A percentile compares a stretch with the other conserved stretches of the same genome.
phyloP scores from a whole-genome alignment of 2,888 invertebrate species.

The Drosophila mayaguana region DNA sequence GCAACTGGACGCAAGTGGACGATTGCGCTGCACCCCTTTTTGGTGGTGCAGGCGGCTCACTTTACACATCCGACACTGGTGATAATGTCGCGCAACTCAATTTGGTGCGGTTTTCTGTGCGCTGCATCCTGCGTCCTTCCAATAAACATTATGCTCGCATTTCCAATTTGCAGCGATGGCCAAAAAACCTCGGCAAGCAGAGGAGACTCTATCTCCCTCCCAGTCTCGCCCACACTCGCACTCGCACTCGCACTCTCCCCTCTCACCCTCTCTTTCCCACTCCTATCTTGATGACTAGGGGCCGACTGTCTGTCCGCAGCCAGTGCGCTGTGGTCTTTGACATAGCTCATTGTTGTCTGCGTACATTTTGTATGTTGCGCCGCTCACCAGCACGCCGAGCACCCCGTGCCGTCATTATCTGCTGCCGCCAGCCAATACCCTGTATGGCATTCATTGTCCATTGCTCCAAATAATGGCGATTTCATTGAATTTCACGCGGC shows the following conservation, averaged over 20 bases:
- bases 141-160: conserved; percentile 68
- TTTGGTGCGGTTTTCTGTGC: conserved; percentile 55
- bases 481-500: conserved; percentile 77
- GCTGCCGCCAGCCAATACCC: not conserved
- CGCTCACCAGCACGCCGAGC: conserved; percentile 16
- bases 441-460: conserved; percentile 52
- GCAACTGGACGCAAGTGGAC: conserved; percentile 3
- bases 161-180: conserved; percentile 48
- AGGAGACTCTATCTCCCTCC: not conserved
- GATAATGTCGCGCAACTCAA: conserved; percentile 72
- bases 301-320: conserved; percentile 28
- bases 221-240: no score
- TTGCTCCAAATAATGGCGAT: conserved; percentile 76
- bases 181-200: conserved; percentile 14
- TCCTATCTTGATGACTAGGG: conserved; percentile 7
- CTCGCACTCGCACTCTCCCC: no score
- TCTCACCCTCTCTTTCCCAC: conserved; percentile 8
- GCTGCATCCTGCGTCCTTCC: conserved; percentile 7
- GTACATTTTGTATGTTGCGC: conserved; percentile 30
- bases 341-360: conserved; percentile 66
- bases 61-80: conserved; percentile 58
- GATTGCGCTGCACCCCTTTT: conserved; percentile 1
- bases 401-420: conserved; percentile 1
- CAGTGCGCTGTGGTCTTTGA: conserved; percentile 47
- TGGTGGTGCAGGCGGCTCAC: conserved; percentile 29